A percentile compares a stretch with the other conserved stretches of the same genome.
Evolutionary conservation across 1,140 invertebrate genomes (phyloP).

Genomic region (Saccostrea glomerata): DNA sequence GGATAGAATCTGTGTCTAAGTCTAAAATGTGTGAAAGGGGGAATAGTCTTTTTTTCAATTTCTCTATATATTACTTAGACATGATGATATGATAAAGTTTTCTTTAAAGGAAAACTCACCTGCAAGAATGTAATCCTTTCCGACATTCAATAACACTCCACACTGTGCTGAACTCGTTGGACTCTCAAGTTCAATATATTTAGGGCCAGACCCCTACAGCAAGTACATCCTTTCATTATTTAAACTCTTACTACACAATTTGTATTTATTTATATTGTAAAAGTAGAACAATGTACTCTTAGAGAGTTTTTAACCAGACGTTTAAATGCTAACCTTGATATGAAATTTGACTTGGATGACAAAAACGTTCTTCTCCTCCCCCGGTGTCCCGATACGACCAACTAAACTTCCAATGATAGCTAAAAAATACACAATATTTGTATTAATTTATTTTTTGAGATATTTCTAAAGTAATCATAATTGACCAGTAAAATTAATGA

Average conservation of each 20-base stretch:
- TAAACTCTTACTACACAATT: not conserved
- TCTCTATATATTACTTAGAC: no score
- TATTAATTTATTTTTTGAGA: no score
- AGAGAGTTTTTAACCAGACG: no score
- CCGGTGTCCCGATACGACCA: not conserved
- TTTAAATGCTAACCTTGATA: not conserved
- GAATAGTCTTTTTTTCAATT: no score
- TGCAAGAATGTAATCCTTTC: not conserved
- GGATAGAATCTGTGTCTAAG: no score
- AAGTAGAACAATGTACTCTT: no score
- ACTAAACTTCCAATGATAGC: not conserved
- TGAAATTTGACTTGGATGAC: slow-evolving; percentile 14
- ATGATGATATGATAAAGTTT: no score
- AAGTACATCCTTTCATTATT: not conserved
- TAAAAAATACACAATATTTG: not conserved
- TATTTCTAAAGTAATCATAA: no score
- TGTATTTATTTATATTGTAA: not conserved
- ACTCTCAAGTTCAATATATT: slow-evolving; percentile 25
- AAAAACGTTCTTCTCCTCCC: not conserved
- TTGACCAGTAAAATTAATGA: no score
- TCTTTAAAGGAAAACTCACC: not conserved
- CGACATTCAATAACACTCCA: not conserved
- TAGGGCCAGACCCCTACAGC: slow-evolving; percentile 5
- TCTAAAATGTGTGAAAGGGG: no score
- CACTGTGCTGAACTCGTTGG: not conserved